Evolutionary conservation across 2,113 vertebrate genomes (phyloP), one percentile per base, ranked within the genome.

Genomic region (Paedocypris sp.): DNA sequence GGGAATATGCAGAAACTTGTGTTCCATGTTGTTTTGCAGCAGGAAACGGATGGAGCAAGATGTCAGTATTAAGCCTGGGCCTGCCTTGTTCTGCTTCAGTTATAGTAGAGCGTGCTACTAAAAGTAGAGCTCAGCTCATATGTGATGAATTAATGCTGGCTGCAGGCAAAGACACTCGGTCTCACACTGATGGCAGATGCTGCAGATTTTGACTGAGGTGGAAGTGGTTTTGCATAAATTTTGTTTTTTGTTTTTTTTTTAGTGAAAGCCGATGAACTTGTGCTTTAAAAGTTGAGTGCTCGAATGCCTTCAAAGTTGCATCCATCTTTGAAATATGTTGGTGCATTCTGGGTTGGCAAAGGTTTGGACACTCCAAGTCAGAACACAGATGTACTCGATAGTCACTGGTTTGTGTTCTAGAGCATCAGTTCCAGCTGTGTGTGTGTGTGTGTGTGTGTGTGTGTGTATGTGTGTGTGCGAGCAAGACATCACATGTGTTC

Each of bases 141-240:
- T 52, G 20, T 48, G 72, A 49, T 19, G n/a, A 70, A 66, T 75
- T 57, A 42, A 22, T 29, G 36, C 35, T 50, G 19, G 51, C 66
- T 58, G 45, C 66, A 58, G 51, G 66, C 51, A 45, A 26, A 38
- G 41, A 47, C 47, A 62, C 29, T 10, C 47, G 49, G 28, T 33
- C 47, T 35, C 38, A 41, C 61, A 58, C 23, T 60, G 66, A 75
- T 33, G 47, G 69, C 69, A 75, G 67, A 78, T 75, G 75, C 43
- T 65, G 66, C 61, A 49, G 67, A 38, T 76, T 75, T 54, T 75
- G 67, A 73, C 65, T 67, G 45, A 57, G 43, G 32, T 72, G 61
- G 39, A 76, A 73, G 45, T 68, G 56, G 68, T 71, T 75, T 72
- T 67, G 70, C n/a, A n/a, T n/a, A n/a, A n/a, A n/a, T n/a, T n/a